These are phyloP conservation scores for Protodeltote pygarga DNA, from an alignment of 2,888 invertebrate species.

Conservation along the genomic window DNA sequence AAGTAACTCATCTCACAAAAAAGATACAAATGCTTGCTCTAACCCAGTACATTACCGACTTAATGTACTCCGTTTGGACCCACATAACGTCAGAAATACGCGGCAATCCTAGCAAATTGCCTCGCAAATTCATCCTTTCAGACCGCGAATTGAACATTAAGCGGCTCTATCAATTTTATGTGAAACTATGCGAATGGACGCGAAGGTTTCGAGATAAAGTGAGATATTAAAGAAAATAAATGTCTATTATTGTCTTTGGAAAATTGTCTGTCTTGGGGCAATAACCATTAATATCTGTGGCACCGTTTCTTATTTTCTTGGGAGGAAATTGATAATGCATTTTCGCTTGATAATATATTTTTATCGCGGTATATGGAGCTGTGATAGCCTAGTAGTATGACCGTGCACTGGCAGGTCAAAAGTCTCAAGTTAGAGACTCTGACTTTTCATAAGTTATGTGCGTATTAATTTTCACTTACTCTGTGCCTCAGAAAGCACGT, in stretches of 20 bases:
- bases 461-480: too few species aligned
- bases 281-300: too few species aligned
- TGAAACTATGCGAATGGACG: constrained; percentile 37
- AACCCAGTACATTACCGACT: constrained; percentile 30
- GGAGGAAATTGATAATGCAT: too few species aligned
- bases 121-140: constrained; percentile 53
- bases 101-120: constrained; percentile 57
- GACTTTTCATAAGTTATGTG: too few species aligned
- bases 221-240: constrained; percentile 19
- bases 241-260: neutral
- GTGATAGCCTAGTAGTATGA: too few species aligned
- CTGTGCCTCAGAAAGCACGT: too few species aligned
- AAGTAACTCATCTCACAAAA: constrained; percentile 33
- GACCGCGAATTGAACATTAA: constrained; percentile 49
- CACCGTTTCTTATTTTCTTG: too few species aligned
- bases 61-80: constrained; percentile 30
- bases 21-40: constrained; percentile 36
- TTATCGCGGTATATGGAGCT: too few species aligned
- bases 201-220: constrained; percentile 31
- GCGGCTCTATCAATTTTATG: constrained; percentile 47
- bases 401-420: too few species aligned
- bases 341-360: too few species aligned
- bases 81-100: constrained; percentile 39
- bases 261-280: too few species aligned
- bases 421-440: too few species aligned